Conservation (phyloP, 2,797 vertebrate genomes). For the Poeciliopsis paucimaculata region DNA sequence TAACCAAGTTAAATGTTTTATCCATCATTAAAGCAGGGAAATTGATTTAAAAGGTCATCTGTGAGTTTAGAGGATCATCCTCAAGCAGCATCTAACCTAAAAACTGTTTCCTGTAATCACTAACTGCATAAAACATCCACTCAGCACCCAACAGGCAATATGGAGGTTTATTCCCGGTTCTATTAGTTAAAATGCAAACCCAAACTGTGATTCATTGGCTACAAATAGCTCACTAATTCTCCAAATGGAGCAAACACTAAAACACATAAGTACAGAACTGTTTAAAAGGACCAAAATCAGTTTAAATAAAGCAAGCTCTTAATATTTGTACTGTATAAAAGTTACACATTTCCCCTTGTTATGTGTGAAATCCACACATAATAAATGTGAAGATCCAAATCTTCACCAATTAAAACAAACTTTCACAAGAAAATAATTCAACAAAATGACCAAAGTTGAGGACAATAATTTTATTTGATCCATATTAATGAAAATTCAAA, state of each 20-base stretch:
- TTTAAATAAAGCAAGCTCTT: neutral
- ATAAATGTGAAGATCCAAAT: too few species aligned
- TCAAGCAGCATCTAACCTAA: neutral
- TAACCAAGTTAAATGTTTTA: slow-evolving; percentile 12
- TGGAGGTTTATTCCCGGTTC: slow-evolving; percentile 12
- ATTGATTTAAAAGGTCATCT: neutral
- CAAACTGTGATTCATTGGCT: slow-evolving; percentile 20
- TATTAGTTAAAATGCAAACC: slow-evolving; percentile 57
- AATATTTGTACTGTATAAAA: neutral
- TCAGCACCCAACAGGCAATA: slow-evolving; percentile 5
- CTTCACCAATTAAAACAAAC: neutral
- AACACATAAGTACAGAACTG: neutral
- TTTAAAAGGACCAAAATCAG: neutral
- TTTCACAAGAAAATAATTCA: neutral
- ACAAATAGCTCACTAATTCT: slow-evolving; percentile 47
- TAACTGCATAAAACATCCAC: slow-evolving; percentile 10
- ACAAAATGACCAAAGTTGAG: slow-evolving; percentile 9
- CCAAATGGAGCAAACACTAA: neutral
- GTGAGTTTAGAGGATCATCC: neutral
- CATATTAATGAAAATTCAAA: slow-evolving; percentile 72
- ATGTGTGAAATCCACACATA: neutral
- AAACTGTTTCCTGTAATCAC: slow-evolving; percentile 4
- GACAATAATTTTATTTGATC: slow-evolving; percentile 70
- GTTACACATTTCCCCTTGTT: neutral
- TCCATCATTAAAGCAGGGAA: neutral